Evolutionary conservation across 2,888 invertebrate species (phyloP), one percentile per base, ranked within the genome.

Genomic region (Busseola fusca): DNA sequence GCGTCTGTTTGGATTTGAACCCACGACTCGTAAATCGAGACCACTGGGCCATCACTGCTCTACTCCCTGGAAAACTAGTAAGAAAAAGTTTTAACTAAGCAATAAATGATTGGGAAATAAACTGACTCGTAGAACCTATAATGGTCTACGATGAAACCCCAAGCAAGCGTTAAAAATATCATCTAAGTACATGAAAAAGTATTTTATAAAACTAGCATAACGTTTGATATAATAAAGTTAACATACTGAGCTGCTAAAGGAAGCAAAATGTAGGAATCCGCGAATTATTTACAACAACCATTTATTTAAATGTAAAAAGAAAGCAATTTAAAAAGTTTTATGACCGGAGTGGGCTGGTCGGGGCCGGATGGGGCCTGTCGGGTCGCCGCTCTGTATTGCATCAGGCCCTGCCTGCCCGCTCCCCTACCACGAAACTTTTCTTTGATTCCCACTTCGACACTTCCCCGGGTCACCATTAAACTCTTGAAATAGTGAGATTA

Each of bases 251-350:
- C 59, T 63, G 79, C 56, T 64, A 68, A 60, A 68, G 50, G 40
- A 60, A 63, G 64, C 63, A 56, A 82, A 77, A 82, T 78, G 82
- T 82, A 80, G 64, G 63, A 74, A 75, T 76, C 50, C 50, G 76
- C 64, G 76, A 68, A 80, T 82, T 84, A 84, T 84, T 84, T 78
- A 82, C 82, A 79, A 71, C 73, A 57, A 65, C 76, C 84, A 82
- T 84, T 84, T 84, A 79, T 81, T 81, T 80, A 75, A 84, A 83
- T 83, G 82, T 82, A 69, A 84, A 84, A 84, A 82, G 80, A 82
- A 81, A 75, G 84, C 82, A 80, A 83, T 83, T 80, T 82, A 75
- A 82, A 81, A 82, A 84, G 84, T 84, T 84, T 83, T 82, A 84
- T 82, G 82, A 69, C 68, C 58, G 64, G 62, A 40, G 69, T 48